phyloP scores from a whole-genome alignment of 2,888 invertebrate species.

The Anthrax anthrax region DNA sequence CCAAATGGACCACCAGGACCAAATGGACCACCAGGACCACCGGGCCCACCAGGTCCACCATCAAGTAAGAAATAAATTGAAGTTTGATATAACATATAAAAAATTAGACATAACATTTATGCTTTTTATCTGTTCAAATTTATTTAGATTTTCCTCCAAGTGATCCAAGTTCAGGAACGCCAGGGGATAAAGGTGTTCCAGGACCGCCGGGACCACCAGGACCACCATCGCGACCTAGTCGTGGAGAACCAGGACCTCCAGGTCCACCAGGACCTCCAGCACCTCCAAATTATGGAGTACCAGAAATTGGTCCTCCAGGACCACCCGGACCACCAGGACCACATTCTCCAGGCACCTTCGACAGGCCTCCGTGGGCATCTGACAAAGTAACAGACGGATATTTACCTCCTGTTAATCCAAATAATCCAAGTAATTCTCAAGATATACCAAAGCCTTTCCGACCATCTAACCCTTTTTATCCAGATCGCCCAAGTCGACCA shows the following conservation, averaged over 20 bases:
- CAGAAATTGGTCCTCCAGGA: slow-evolving; percentile 21
- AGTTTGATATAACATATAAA: too few relatives aligned
- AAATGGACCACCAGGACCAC: slow-evolving; percentile 16
- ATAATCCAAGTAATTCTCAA: slow-evolving; percentile 12
- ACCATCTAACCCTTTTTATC: slow-evolving; percentile 9
- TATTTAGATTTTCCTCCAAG: not conserved
- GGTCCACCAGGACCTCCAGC: slow-evolving; percentile 24
- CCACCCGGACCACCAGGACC: slow-evolving; percentile 21
- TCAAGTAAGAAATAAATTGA: not conserved
- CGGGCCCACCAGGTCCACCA: slow-evolving; percentile 10
- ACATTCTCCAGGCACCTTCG: slow-evolving; percentile 12
- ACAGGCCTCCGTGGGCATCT: slow-evolving; percentile 22
- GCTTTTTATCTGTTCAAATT: too few relatives aligned
- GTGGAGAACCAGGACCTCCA: slow-evolving; percentile 16
- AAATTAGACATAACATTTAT: too few relatives aligned
- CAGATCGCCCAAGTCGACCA: slow-evolving; percentile 12
- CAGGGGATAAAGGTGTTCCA: slow-evolving; percentile 14
- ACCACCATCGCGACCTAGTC: slow-evolving; percentile 23
- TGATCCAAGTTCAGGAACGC: slow-evolving; percentile 11
- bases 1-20: slow-evolving; percentile 12
- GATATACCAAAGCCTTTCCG: slow-evolving; percentile 13
- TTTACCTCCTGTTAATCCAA: slow-evolving; percentile 19
- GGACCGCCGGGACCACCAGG: slow-evolving; percentile 20
- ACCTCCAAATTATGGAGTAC: slow-evolving; percentile 15
- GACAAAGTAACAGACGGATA: slow-evolving; percentile 26